Conservation (phyloP, 2,113 vertebrate species). For the Platysteira castanea region DNA sequence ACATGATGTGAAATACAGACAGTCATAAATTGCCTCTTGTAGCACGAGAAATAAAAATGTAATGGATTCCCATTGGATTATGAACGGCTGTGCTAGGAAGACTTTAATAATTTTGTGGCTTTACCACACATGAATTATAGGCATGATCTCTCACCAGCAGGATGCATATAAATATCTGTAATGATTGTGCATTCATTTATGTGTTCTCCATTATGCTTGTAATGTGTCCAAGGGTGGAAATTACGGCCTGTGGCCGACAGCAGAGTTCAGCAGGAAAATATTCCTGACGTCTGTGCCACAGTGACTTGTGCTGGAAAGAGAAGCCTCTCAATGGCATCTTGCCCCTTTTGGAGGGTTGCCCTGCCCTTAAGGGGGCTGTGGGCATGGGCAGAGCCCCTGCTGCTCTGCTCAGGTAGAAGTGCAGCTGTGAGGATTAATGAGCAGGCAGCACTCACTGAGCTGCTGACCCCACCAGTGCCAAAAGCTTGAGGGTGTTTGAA, state of each 20-base stretch:
- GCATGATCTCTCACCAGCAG: constrained; percentile 22
- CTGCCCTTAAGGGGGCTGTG: background rate
- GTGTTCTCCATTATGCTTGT: constrained; percentile 36
- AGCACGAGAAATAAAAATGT: constrained; percentile 21
- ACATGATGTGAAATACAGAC: constrained; percentile 8
- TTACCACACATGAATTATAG: constrained; percentile 44
- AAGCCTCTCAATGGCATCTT: background rate
- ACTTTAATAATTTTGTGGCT: constrained; percentile 38
- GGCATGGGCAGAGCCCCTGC: background rate
- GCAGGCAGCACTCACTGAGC: background rate
- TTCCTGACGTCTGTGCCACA: background rate
- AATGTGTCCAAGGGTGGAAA: constrained; percentile 12
- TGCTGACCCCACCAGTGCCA: background rate
- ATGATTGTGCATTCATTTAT: constrained; percentile 40
- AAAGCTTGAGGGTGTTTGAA: background rate
- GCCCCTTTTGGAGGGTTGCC: background rate
- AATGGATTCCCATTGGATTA: constrained; percentile 49
- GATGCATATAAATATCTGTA: constrained; percentile 41
- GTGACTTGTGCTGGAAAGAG: background rate
- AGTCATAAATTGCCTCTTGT: constrained; percentile 27
- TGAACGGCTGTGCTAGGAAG: constrained; percentile 38
- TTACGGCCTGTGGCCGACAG: background rate
- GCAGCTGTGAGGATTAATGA: background rate
- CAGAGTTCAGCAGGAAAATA: background rate
- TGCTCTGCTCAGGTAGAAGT: background rate